Conservation (phyloP, 2,888 invertebrate species). For the Diadromus collaris region DNA sequence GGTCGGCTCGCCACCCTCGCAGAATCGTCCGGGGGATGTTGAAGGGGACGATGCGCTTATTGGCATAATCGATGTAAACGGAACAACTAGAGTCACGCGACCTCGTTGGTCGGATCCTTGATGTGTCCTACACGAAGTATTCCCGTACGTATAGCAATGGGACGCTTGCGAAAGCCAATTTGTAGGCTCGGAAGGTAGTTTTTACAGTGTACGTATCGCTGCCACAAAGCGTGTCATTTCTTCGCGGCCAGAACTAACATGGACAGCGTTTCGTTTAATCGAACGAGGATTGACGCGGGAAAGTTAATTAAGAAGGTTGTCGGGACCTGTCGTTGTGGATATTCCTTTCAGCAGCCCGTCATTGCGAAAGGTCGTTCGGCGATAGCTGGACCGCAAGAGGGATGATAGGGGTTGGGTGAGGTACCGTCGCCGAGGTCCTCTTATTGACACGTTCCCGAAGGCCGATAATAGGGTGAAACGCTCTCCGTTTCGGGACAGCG, state of each 20-base stretch:
- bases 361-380: background rate
- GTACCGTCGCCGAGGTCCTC: no score
- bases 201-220: background rate
- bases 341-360: background rate
- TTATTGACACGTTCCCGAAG: no score
- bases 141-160: conserved; percentile 13
- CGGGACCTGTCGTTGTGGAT: background rate
- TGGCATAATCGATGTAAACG: conserved; percentile 49
- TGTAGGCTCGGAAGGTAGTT: background rate
- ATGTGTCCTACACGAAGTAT: conserved; percentile 3
- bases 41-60: conserved; percentile 43
- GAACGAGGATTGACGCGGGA: conserved; percentile 7
- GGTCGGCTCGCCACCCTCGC: background rate
- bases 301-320: background rate
- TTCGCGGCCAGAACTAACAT: background rate
- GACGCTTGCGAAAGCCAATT: conserved; percentile 12
- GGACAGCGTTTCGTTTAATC: background rate
- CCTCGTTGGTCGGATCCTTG: conserved; percentile 44
- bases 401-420: background rate
- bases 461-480: background rate
- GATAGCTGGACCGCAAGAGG: background rate
- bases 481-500: background rate
- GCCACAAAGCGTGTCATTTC: conserved; percentile 9
- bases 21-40: conserved; percentile 33
- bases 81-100: conserved; percentile 47